Conservation (phyloP, 2,113 vertebrate genomes). For the Aramus guarauna region DNA sequence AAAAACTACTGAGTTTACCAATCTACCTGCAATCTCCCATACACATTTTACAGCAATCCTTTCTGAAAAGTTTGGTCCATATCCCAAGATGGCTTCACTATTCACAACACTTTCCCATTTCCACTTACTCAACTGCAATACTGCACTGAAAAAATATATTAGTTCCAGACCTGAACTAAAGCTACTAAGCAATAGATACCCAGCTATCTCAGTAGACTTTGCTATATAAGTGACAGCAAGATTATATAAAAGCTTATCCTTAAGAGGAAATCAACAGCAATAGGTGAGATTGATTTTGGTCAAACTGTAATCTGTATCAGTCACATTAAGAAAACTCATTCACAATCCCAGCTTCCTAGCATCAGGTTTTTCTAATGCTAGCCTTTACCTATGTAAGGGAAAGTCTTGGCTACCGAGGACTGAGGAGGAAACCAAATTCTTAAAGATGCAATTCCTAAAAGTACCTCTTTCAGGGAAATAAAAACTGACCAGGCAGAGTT, state of each 20-base stretch:
- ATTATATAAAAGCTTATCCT: not conserved
- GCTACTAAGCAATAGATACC: not conserved
- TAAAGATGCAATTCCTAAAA: not conserved
- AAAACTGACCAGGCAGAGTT: not conserved
- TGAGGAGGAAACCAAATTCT: not conserved
- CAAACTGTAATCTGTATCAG: not conserved
- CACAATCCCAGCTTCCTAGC: not conserved
- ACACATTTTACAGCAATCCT: not conserved
- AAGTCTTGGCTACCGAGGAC: not conserved
- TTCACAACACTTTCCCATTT: not conserved
- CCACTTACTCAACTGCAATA: not conserved
- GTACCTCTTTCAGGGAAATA: not conserved
- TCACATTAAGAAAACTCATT: not conserved
- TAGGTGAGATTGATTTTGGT: not conserved
- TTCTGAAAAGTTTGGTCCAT: not conserved
- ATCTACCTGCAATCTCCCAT: not conserved
- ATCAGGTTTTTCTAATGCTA: not conserved
- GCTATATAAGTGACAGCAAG: not conserved
- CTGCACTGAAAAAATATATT: not conserved
- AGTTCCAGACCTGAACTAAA: not conserved
- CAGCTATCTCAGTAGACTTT: not conserved
- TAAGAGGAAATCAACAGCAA: not conserved
- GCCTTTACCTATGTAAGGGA: not conserved
- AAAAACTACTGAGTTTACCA: not conserved
- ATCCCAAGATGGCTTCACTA: not conserved